Evolutionary conservation across 2,888 invertebrate species (phyloP), one percentile per base, ranked within the genome.

Genomic region (Drosophila buzzatii): DNA sequence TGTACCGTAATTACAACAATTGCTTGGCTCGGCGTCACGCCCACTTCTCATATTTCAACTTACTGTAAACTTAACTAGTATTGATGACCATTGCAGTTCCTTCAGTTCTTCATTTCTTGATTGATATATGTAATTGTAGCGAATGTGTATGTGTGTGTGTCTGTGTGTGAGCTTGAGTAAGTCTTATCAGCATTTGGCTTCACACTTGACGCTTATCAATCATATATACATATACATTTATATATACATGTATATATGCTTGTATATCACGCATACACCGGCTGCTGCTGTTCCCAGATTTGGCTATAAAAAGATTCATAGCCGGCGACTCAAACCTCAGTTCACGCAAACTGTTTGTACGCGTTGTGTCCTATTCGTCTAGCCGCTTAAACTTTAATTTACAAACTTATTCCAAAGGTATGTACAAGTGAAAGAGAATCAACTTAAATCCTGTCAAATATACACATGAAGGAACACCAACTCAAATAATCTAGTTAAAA

Each of bases 261-360:
- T 71, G 56, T 73, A 45, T 63, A 61, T 44, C 51, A 62, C 60
- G 27, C 60, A 70, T 55, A 66, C 61, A 64, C 65, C 67, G 67
- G 72, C 73, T 71, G 69, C 73, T 71, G 66, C 66, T 77, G 53
- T 52, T 68, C 47, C 55, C 73, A 42, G 67, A 76, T 47, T 61
- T 53, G 53, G 52, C 80, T 85, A 85, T 85, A 85, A 67, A 81
- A 82, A 67, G 70, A 68, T 66, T 82, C 64, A 73, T 70, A 61
- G 62, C 53, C 31, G 62, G 56, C 47, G 51, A 52, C 62, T 42
- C 51, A 31, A 55, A 55, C 59, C 63, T 82, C 73, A 84, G 80
- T 88, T 72, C 64, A 60, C 73, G 70, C 57, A 56, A 68, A 76
- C 60, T 35, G 49, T 59, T 61, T 63, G 63, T 10, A 60, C 49